Conservation (phyloP, 2,888 invertebrate species). For the Eupithecia insigniata region DNA sequence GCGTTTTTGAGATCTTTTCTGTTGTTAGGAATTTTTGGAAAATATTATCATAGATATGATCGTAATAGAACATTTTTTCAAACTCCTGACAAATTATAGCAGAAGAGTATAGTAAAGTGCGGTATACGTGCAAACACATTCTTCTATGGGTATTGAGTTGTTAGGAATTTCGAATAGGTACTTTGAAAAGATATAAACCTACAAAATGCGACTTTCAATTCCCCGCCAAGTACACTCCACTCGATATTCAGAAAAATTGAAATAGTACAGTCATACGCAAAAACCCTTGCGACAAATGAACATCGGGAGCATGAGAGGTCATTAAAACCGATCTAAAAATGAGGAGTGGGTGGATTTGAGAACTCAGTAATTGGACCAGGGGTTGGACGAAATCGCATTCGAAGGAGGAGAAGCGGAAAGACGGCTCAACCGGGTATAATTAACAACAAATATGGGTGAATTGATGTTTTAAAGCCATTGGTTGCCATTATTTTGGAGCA, state of each 20-base stretch:
- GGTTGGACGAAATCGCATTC: slow-evolving; percentile 82
- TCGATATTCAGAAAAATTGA: slow-evolving; percentile 69
- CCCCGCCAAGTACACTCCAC: slow-evolving; percentile 52
- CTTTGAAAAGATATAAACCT: slow-evolving; percentile 13
- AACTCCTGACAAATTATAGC: no score
- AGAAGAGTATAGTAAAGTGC: neutral
- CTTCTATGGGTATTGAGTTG: neutral
- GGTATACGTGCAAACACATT: neutral
- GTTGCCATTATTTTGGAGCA: slow-evolving; percentile 44
- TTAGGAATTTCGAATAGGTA: neutral
- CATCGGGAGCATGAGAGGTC: slow-evolving; percentile 83
- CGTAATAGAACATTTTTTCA: neutral
- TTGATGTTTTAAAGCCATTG: slow-evolving; percentile 67
- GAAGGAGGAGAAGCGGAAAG: slow-evolving; percentile 81
- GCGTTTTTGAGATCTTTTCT: slow-evolving; percentile 23
- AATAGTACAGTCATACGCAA: slow-evolving; percentile 75
- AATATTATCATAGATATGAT: slow-evolving; percentile 18
- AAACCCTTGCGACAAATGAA: slow-evolving; percentile 82
- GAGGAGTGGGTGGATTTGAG: slow-evolving; percentile 77
- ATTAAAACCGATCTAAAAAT: slow-evolving; percentile 84
- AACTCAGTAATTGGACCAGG: slow-evolving; percentile 83
- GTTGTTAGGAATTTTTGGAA: slow-evolving; percentile 21
- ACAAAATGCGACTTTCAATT: slow-evolving; percentile 38
- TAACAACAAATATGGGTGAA: slow-evolving; percentile 84
- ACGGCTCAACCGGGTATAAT: slow-evolving; percentile 82